Evolutionary conservation across 2,888 invertebrate genomes (phyloP), one percentile per base, ranked within the genome.

Genomic region (Pheosia gnoma): DNA sequence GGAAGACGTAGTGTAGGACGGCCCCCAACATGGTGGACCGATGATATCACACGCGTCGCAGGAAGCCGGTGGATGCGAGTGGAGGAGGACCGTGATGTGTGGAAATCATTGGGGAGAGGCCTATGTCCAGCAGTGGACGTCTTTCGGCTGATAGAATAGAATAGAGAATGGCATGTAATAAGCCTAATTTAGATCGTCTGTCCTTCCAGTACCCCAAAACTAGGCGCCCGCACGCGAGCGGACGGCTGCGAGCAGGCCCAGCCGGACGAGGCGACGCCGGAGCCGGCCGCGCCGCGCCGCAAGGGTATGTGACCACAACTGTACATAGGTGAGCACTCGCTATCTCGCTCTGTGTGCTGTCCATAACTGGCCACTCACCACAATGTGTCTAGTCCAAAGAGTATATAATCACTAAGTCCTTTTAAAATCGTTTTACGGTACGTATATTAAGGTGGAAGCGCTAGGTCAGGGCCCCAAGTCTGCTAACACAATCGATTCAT

Each of bases 171-270:
- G 41, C 5, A 41, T 47, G 47, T 47, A 47, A 47, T n/a, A n/a
- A n/a, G 11, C 47, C 47, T 47, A 47, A 47, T n/a, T 11, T 47
- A 11, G 47, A n/a, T 47, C 47, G n/a, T 47, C n/a, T 43, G 2
- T 47, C n/a, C 4, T 9, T 1, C 13, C 41, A 91, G 91, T 64
- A 77, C 89, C 4, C 88, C 90, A 8, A 85, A 86, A 56, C 78
- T 93, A 5, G 93, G 91, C 39, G 84, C 90, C 1, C 81, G 93
- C 3, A 93, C 93, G 4, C 77, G 88, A 2, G 93, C 93, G 0
- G 93, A 93, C 62, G 93, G 93, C 58, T 93, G 93, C 74, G 93
- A 93, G 51, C 37, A 76, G 2, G 65, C 63, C 1, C 70, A 72
- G 0, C 81, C 78, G 2, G 90, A 88, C 59, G 64, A 71, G 53